Evolutionary conservation across 2,888 invertebrate species (phyloP), one percentile per base, ranked within the genome.

Genomic region (Selenia dentaria): DNA sequence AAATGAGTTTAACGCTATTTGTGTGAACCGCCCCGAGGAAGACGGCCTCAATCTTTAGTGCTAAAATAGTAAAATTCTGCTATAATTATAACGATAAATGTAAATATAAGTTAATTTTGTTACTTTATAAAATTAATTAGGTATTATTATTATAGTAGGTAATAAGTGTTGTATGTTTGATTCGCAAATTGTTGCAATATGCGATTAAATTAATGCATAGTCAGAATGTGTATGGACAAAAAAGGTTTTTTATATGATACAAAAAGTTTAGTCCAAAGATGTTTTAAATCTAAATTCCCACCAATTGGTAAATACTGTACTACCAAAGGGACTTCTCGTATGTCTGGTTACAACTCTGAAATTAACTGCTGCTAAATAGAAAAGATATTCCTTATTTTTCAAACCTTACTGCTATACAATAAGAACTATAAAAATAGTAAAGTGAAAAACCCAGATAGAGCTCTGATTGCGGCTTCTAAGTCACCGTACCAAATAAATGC

Each of bases 31-130:
- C n/a, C n/a, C n/a, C n/a, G n/a, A n/a, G n/a, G n/a, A n/a, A n/a
- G n/a, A n/a, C n/a, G n/a, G n/a, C n/a, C n/a, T n/a, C n/a, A 70
- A 70, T 70, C 51, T 68, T 71, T 76, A 78, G 79, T 79, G 74
- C 78, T 80, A 84, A 83, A 83, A 80, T 87, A 87, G 85, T 79
- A 78, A 87, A 87, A 81, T 86, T 85, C 82, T 84, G 82, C 84
- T 87, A 86, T 87, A 80, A 78, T 78, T 83, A 84, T 86, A 83
- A 84, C 74, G 72, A 79, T 85, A 79, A 88, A 72, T 90, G 90
- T 90, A 90, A 87, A 90, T 90, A 90, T 90, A 89, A 88, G 88
- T 88, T 90, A 90, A 90, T 87, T 87, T 88, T 89, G 89, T 90
- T 90, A 89, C 85, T 86, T 87, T 87, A 83, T 86, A 85, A 85